Conservation (phyloP, 2,888 invertebrate genomes). For the Hyposoter dolosus region DNA sequence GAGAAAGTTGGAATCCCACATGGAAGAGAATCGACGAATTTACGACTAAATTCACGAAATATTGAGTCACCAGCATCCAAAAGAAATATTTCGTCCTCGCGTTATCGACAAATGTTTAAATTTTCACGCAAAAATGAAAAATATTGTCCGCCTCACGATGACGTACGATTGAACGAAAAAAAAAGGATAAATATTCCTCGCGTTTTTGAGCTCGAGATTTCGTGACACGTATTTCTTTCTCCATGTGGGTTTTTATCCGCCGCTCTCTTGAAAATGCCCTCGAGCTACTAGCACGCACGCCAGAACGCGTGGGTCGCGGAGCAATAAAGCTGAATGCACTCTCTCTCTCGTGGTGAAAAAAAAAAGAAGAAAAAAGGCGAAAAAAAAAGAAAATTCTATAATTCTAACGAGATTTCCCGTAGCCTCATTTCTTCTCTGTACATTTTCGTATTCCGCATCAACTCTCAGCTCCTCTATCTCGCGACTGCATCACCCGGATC, state of each 20-base stretch:
- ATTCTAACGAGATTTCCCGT: slow-evolving; percentile 42
- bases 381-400: neutral
- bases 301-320: slow-evolving; percentile 31
- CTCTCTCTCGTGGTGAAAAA: neutral
- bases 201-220: neutral
- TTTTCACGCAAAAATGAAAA: neutral
- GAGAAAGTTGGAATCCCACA: slow-evolving; percentile 7
- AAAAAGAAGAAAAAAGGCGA: neutral
- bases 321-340: slow-evolving; percentile 28
- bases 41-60: neutral
- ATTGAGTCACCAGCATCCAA: neutral
- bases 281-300: slow-evolving; percentile 19
- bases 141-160: neutral
- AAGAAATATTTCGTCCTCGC: neutral
- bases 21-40: slow-evolving; percentile 12
- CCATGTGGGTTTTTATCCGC: slow-evolving; percentile 28
- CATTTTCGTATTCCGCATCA: slow-evolving; percentile 9
- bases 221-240: slow-evolving; percentile 9
- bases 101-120: neutral
- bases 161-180: slow-evolving; percentile 2
- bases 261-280: slow-evolving; percentile 17
- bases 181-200: neutral
- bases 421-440: slow-evolving; percentile 44
- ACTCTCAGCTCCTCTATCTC: neutral
- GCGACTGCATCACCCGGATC: neutral